These are phyloP conservation scores for Cheilosia scutellata DNA, from an alignment of 2,888 invertebrate species.

Conservation along the genomic window DNA sequence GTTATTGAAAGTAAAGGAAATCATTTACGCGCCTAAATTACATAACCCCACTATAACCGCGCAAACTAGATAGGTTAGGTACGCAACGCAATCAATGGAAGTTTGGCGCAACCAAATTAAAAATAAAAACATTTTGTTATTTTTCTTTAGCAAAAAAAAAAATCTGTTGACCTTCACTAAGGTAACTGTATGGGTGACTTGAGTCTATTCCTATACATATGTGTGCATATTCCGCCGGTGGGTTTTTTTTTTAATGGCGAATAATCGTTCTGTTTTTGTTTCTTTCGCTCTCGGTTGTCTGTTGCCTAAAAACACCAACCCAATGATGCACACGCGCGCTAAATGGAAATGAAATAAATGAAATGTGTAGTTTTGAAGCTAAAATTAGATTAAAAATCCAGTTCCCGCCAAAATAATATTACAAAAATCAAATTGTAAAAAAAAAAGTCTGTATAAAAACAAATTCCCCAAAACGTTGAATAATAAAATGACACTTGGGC, in stretches of 20 bases:
- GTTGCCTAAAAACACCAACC: background rate
- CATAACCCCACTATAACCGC: conserved; percentile 32
- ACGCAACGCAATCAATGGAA: background rate
- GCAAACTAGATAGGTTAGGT: background rate
- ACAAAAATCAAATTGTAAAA: conserved; percentile 34
- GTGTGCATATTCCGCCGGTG: too few species aligned
- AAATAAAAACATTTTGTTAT: conserved; percentile 11
- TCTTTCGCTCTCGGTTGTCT: conserved; percentile 5
- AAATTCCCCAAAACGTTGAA: background rate
- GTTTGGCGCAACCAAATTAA: background rate
- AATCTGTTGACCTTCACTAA: conserved; percentile 54
- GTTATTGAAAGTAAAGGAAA: background rate
- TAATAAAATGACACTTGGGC: conserved; percentile 40
- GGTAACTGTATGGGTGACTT: conserved; percentile 28
- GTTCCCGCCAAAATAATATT: conserved; percentile 53
- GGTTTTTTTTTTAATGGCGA: background rate
- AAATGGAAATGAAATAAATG: conserved; percentile 6
- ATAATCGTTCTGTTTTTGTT: conserved; percentile 7
- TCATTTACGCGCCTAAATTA: conserved; percentile 56
- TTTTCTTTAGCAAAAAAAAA: conserved; percentile 6
- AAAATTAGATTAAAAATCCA: conserved; percentile 56
- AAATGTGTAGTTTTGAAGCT: conserved; percentile 6
- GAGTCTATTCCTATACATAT: conserved; percentile 25
- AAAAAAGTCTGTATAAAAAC: background rate
- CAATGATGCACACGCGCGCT: conserved; percentile 27